Evolutionary conservation across 1,140 invertebrate species (phyloP), one percentile per base, ranked within the genome.

Genomic region (Mizuhopecten yessoensis): DNA sequence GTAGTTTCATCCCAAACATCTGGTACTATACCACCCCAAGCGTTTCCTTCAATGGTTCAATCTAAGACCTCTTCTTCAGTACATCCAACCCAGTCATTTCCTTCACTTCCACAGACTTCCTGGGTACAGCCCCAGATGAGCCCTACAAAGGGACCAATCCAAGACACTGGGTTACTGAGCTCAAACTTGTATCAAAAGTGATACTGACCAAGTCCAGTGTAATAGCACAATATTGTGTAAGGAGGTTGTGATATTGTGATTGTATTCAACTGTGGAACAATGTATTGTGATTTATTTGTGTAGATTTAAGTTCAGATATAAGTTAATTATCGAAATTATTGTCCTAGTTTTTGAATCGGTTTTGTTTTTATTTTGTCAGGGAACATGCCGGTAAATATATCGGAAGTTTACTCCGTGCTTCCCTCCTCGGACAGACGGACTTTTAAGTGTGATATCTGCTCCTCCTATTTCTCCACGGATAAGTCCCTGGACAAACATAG

Each of bases 401-500:
- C 23, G 23, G 57, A 75, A n/a, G 57, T 75, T 75, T 75, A 75
- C 57, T 75, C 57, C 5, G 57, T 29, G 57, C 57, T 75, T 29
- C 57, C 57, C n/a, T 17, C 57, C n/a, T 5, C 17, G 57, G 57
- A 75, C 0, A 75, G 57, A 29, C 57, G 57, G 57, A 75, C 57
- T 29, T 75, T 75, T 75, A 75, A 75, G 57, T 75, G 57, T 75
- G 57, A 75, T 75, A 75, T 75, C 57, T 75, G 57, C 57, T 75
- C 57, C 0, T 75, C 57, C 23, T 75, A 75, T 75, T 75, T 75
- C 57, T 75, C 57, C n/a, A 75, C 57, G 57, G 57, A 75, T 75
- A 75, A 75, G n/a, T 75, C 57, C n/a, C 57, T 75, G 57, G 57
- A 75, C 57, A 75, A 75, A 75, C 57, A 75, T 75, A 75, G 57